Evolutionary conservation across 2,113 vertebrate genomes (phyloP).

Genomic region (Ictidomys tridecemlineatus): DNA sequence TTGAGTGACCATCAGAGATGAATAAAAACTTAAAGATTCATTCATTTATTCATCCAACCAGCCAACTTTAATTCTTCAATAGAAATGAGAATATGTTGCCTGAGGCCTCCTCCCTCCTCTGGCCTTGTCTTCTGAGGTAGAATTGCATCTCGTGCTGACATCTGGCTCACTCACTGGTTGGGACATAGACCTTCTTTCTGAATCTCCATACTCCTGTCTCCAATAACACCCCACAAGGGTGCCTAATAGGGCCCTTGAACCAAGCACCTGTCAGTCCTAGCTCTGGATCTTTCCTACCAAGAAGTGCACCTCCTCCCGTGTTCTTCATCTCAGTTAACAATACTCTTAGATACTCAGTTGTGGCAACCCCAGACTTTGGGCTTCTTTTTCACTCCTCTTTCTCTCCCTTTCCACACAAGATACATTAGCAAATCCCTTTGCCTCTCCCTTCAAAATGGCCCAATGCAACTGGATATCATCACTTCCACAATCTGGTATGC

Average conservation of each 20-base stretch:
- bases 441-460: not conserved
- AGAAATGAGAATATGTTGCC: not conserved
- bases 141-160: not conserved
- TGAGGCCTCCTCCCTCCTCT: not conserved
- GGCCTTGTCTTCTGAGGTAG: not conserved
- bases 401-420: not conserved
- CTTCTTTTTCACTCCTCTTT: not conserved
- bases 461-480: not conserved
- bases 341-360: not conserved
- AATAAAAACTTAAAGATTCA: not conserved
- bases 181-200: not conserved
- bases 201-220: not conserved
- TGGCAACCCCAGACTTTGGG: not conserved
- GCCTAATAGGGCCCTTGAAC: not conserved
- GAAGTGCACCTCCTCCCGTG: not conserved
- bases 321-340: not conserved
- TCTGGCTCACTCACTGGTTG: not conserved
- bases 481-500: fast-evolving
- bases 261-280: fast-evolving
- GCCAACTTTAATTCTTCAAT: not conserved
- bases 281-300: not conserved
- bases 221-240: too few species aligned
- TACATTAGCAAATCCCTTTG: not conserved
- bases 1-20: not conserved
- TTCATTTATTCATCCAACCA: not conserved